Base-by-base conservation (phyloP, 2,888 invertebrate genomes). In the Sipunculus nudus region DNA sequence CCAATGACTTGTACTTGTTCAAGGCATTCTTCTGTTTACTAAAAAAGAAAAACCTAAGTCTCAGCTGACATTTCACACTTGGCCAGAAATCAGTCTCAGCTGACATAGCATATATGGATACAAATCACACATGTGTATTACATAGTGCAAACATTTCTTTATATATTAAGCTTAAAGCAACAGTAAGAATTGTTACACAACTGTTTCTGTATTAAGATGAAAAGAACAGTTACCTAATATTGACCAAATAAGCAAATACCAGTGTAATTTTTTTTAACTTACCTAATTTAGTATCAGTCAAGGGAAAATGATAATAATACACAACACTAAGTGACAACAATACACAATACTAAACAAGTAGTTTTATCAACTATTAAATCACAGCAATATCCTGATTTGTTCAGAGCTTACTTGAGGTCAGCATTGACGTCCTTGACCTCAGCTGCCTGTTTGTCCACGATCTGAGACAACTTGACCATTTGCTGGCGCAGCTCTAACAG, bases 391-490 rank as follows among this genome's bases (percentile, higher is more conserved):
- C 13, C 8, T 19, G 19, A n/a, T 19, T 26, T 23, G 10, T 47
- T 13, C 10, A 32, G 23, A 19, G 53, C 63, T 65, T 62, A 81
- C 81, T 74, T 75, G 25, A 78, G 66, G 13, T 79, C 75, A 26
- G 50, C 53, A n/a, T 58, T 60, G 40, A 61, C 62, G n/a, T 54
- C 59, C 48, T 75, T 77, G 16, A 79, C 67, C 60, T 80, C 81
- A 19, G 70, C 73, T 55, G 78, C 76, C 69, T 80, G 78, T 61
- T 75, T 78, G 64, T 83, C 83, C 16, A 82, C 76, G 56, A 82
- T 82, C 38, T 77, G 70, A 8, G 82, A 80, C 29, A 84, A 70
- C 66, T 83, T 80, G 16, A 79, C 81, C 62, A 83, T 64, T 64
- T 83, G 80, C 53, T 80, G 79, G 40, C 80, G 65, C 48, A 77